Evolutionary conservation across 2,888 invertebrate genomes (phyloP).

Genomic region (Chrysolina americana): DNA sequence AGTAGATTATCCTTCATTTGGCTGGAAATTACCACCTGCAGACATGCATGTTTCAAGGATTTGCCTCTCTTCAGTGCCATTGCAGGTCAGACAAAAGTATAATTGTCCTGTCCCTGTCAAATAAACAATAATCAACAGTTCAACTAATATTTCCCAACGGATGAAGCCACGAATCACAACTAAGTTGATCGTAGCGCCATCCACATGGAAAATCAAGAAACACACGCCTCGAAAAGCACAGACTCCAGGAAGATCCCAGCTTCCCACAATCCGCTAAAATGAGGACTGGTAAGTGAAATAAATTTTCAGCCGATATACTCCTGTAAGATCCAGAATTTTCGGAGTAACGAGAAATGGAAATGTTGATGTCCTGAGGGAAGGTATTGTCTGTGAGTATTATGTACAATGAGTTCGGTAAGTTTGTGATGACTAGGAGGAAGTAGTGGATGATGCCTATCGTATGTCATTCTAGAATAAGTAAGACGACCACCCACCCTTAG

Average conservation of each 20-base stretch:
- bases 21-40: too few species aligned
- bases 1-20: too few species aligned
- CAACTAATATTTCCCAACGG: too few species aligned
- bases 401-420: neutral
- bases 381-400: neutral
- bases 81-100: too few species aligned
- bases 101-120: too few species aligned
- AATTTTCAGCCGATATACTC: neutral
- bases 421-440: neutral
- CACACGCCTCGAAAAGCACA: too few species aligned
- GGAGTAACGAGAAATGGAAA: neutral
- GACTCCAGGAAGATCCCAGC: neutral
- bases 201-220: too few species aligned
- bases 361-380: conserved; percentile 1
- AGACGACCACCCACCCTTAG: conserved; percentile 9
- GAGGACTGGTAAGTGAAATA: conserved; percentile 1
- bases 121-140: too few species aligned
- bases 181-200: too few species aligned
- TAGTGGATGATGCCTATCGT: neutral
- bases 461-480: neutral
- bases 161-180: too few species aligned
- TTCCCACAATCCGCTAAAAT: conserved; percentile 15
- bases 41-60: too few species aligned
- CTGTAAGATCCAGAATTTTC: neutral
- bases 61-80: too few species aligned